A percentile compares a stretch with the other conserved stretches of the same genome.
Evolutionary conservation across 2,888 invertebrate species (phyloP).

Genomic region (Cotesia congregata): DNA sequence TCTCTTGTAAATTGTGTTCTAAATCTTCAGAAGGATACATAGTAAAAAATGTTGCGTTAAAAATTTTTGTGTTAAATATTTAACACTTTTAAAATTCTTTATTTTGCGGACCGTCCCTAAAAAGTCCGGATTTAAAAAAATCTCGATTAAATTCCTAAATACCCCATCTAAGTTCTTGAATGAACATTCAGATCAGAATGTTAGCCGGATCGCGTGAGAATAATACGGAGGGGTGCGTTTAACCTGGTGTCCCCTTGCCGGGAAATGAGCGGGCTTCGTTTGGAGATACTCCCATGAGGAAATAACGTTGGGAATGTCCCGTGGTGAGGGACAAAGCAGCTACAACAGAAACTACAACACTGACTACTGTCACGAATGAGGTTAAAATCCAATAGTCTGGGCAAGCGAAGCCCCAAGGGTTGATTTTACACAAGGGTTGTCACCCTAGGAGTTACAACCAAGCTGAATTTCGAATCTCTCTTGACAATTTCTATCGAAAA

Average conservation of each 20-base stretch:
- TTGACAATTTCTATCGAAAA: constrained; percentile 17
- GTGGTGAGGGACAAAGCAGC: constrained; percentile 38
- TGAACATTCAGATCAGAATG: background rate
- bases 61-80: no score
- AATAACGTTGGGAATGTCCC: constrained; percentile 52
- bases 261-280: background rate
- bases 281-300: constrained; percentile 42
- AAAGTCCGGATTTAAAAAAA: background rate
- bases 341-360: background rate
- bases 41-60: no score
- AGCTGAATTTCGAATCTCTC: constrained; percentile 64
- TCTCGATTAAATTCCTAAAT: background rate
- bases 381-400: constrained; percentile 68
- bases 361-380: constrained; percentile 56
- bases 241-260: background rate
- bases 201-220: background rate
- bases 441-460: constrained; percentile 56
- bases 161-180: background rate
- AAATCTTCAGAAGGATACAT: no score
- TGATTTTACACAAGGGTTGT: constrained; percentile 39
- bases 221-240: background rate
- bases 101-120: no score
- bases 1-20: no score
- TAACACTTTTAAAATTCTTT: no score
- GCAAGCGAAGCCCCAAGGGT: constrained; percentile 36